Evolutionary conservation across 2,797 vertebrate genomes (phyloP), one percentile per base, ranked within the genome.

Genomic region (Peromyscus attwateri): DNA sequence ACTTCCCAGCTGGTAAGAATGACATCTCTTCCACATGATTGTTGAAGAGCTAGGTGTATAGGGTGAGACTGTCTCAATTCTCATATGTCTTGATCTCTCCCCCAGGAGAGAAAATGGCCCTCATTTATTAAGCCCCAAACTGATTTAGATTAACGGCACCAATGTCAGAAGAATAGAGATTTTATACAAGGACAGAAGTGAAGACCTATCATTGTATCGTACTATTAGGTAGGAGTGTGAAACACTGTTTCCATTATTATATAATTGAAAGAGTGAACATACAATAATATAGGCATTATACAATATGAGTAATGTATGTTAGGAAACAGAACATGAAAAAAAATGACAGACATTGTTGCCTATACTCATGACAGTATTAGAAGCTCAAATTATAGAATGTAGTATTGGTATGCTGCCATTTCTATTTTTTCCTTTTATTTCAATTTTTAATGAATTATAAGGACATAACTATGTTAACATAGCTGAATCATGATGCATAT

Each of bases 371-470:
- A 75, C 27, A 82, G 0, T 76, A 55, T 37, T 92, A 85, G 62
- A 77, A 82, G 23, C 66, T 96, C 79, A 82, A 76, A 79, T 55
- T 97, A 8, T 88, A 70, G 79, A 97, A 75, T 29, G 87, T 95
- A 46, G 34, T 95, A 12, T 77, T 93, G 37, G 27, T 79, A 52
- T 27, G 9, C 82, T 95, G 34, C n/a, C 52, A 95, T 93, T 93
- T 89, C 55, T 94, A 9, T 52, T 82, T 52, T 92, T 94, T 88
- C 80, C 64, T 92, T 94, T n/a, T 93, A 60, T 75, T 96, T 94
- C 49, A 92, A 81, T 21, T 93, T 92, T 95, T 21, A 92, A 40
- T 82, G 89, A 91, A 92, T 85, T 71, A 66, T 94, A 95, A 96
- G 68, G 34, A 87, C n/a, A 79, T 52, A 52, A 46, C 52, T 52